Evolutionary conservation across 2,888 invertebrate genomes (phyloP).

Genomic region (Sphaerolaimus hirsutus): DNA sequence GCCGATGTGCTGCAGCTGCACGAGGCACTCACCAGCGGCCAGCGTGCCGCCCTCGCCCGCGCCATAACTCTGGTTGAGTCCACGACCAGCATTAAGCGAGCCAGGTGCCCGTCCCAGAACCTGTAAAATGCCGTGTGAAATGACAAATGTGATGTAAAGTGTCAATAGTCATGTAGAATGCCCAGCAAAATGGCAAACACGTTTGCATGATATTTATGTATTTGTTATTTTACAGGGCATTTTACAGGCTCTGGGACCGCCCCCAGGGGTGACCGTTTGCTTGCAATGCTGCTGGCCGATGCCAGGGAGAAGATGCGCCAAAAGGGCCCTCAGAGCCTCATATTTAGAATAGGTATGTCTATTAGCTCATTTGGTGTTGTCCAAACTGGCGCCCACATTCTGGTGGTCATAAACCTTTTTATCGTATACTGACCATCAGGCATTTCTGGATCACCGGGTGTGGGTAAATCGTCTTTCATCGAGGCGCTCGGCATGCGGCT

Average conservation of each 20-base stretch:
- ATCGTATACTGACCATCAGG: slow-evolving; percentile 20
- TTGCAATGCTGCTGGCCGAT: slow-evolving; percentile 22
- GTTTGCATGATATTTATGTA: no score
- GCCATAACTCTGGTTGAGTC: slow-evolving; percentile 34
- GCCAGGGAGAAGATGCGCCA: slow-evolving; percentile 10
- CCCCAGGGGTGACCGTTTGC: slow-evolving; percentile 19
- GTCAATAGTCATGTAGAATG: no score
- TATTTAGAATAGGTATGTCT: slow-evolving; percentile 28
- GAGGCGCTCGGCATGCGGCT: slow-evolving; percentile 35
- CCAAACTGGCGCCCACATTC: background rate
- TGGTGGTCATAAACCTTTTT: background rate
- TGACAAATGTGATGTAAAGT: no score
- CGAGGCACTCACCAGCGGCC: no score
- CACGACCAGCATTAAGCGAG: slow-evolving; percentile 26
- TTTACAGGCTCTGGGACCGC: no score
- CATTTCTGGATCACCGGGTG: slow-evolving; percentile 39
- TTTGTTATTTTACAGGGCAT: no score
- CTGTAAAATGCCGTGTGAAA: no score
- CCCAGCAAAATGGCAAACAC: no score
- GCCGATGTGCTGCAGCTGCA: no score
- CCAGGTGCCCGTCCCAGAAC: slow-evolving; percentile 18
- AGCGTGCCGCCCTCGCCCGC: slow-evolving; percentile 28
- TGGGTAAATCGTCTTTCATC: slow-evolving; percentile 39
- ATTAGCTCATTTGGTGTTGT: background rate
- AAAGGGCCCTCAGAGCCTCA: slow-evolving; percentile 13